These are phyloP conservation scores for Troides helena DNA, from an alignment of 2,888 invertebrate genomes.

Conservation along the genomic window DNA sequence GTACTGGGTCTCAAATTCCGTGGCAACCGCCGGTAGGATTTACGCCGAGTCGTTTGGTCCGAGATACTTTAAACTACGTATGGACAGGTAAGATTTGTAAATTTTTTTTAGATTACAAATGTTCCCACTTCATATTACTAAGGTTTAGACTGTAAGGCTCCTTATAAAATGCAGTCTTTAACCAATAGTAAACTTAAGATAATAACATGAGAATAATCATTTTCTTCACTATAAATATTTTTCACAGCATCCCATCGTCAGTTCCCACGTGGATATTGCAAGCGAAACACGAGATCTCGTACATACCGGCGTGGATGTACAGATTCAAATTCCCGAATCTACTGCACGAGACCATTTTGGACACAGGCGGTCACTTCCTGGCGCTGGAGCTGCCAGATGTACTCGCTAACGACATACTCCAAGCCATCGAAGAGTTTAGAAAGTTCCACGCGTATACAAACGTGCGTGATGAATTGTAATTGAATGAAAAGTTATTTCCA, in stretches of 20 bases:
- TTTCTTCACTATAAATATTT: background rate
- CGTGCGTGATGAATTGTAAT: conserved; percentile 4
- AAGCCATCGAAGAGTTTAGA: conserved; percentile 34
- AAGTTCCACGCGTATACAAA: background rate
- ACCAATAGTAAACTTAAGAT: background rate
- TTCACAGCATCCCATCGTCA: conserved; percentile 75
- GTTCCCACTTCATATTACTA: too few relatives aligned
- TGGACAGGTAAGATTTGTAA: conserved; percentile 67
- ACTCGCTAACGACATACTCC: conserved; percentile 82
- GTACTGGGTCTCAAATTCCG: conserved; percentile 88
- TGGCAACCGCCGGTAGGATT: conserved; percentile 86
- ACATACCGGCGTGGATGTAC: conserved; percentile 77
- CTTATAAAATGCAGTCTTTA: background rate
- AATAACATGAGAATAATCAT: too few relatives aligned
- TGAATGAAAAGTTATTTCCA: too few relatives aligned
- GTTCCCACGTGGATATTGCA: conserved; percentile 84
- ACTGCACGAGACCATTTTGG: conserved; percentile 79
- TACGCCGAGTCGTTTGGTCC: conserved; percentile 83
- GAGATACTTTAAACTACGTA: conserved; percentile 42
- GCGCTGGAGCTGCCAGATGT: conserved; percentile 85
- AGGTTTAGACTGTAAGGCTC: background rate
- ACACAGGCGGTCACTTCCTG: conserved; percentile 88
- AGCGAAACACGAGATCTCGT: conserved; percentile 82
- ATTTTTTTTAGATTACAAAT: too few relatives aligned
- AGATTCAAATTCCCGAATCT: conserved; percentile 79